Evolutionary conservation across 1,140 invertebrate genomes (phyloP).

Genomic region (Leguminivora glycinivorella): DNA sequence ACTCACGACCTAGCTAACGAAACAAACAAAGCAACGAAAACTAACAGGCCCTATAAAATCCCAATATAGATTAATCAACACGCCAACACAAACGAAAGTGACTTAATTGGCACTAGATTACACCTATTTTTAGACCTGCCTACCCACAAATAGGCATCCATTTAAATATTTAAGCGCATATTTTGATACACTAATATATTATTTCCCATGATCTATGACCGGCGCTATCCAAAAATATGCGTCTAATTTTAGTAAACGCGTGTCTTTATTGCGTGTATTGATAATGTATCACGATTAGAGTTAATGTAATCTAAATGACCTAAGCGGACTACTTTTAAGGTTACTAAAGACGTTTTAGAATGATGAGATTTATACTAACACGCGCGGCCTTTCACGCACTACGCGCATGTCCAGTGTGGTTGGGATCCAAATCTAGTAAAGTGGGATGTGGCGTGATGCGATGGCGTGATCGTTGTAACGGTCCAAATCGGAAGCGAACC

Average conservation of each 20-base stretch:
- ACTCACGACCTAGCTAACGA: too few species aligned
- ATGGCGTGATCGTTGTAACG: constrained; percentile 14
- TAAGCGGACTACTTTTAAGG: background rate
- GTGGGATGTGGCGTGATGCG: constrained; percentile 22
- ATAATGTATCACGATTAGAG: background rate
- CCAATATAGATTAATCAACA: background rate
- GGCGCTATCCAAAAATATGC: background rate
- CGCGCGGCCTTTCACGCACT: constrained; percentile 21
- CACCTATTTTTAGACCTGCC: background rate
- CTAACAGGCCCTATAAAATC: background rate
- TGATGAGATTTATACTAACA: background rate
- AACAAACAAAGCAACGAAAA: too few species aligned
- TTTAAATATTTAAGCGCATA: background rate
- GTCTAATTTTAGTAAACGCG: constrained; percentile 6
- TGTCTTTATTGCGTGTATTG: background rate
- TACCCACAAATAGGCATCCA: background rate
- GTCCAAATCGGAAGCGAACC: background rate
- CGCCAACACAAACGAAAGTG: background rate
- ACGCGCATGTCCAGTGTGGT: constrained; percentile 18
- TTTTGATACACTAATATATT: background rate
- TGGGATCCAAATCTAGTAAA: constrained; percentile 25
- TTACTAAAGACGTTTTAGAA: background rate
- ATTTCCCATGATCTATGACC: background rate
- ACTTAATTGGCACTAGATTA: background rate
- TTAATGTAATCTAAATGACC: background rate